phyloP scores from a whole-genome alignment of 2,888 invertebrate species.

The Drosophila greeni region DNA sequence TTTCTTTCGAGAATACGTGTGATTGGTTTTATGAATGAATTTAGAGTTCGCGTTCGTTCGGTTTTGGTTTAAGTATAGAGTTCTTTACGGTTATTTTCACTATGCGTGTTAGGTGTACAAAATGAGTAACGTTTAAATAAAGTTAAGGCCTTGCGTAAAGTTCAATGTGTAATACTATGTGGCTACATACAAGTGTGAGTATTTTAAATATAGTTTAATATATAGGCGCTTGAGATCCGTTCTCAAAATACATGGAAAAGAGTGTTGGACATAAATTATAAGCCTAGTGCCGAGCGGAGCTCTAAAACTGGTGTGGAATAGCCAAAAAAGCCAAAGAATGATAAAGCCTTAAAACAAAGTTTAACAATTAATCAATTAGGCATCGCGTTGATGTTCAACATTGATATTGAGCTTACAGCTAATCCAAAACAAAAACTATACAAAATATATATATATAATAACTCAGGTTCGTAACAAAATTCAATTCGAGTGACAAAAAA shows the following conservation, averaged over 20 bases:
- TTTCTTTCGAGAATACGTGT: slow-evolving; percentile 19
- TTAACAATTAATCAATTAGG: slow-evolving; percentile 48
- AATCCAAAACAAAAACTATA: slow-evolving; percentile 33
- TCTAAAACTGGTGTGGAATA: slow-evolving; percentile 42
- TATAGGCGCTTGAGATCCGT: slow-evolving; percentile 54
- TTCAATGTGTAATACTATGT: slow-evolving; percentile 56
- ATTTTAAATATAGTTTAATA: slow-evolving; percentile 19
- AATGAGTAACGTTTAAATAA: slow-evolving; percentile 50
- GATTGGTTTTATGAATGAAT: slow-evolving; percentile 15
- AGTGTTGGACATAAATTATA: slow-evolving; percentile 59
- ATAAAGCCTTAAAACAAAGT: slow-evolving; percentile 47
- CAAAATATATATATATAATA: slow-evolving; percentile 20
- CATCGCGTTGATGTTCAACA: slow-evolving; percentile 49
- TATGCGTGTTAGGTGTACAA: slow-evolving; percentile 44
- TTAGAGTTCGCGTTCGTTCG: slow-evolving; percentile 32
- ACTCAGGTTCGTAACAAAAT: slow-evolving; percentile 48
- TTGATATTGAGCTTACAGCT: slow-evolving; percentile 29
- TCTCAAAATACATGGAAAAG: slow-evolving; percentile 65
- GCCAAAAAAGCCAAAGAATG: slow-evolving; percentile 38
- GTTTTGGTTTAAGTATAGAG: slow-evolving; percentile 11
- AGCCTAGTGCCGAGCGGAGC: slow-evolving; percentile 29
- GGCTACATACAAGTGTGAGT: slow-evolving; percentile 43
- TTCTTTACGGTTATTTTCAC: slow-evolving; percentile 3
- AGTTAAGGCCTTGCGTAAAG: slow-evolving; percentile 42
- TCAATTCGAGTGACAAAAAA: slow-evolving; percentile 50